Percentiles rank a stretch among this genome's conserved stretches.
phyloP scores from a whole-genome alignment of 2,797 vertebrate species.

The Margarornis squamiger region DNA sequence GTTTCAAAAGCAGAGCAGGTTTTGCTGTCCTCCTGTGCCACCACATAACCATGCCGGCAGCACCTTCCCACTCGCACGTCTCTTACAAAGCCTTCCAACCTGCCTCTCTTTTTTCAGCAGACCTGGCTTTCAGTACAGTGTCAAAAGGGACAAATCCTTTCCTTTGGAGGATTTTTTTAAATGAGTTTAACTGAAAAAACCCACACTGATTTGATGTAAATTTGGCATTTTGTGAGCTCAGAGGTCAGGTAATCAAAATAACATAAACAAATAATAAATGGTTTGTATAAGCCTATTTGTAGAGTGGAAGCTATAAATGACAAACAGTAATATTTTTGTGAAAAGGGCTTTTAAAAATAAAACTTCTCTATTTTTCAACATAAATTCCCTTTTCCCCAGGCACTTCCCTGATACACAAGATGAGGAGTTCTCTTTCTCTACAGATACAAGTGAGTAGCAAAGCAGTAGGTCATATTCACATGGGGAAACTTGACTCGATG shows the following conservation, averaged over 20 bases:
- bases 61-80: rapidly evolving
- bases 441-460: neutral
- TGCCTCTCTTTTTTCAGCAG: neutral
- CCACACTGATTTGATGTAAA: neutral
- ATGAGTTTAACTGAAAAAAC: neutral
- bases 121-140: neutral
- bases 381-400: neutral
- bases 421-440: neutral
- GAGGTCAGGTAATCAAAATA: neutral
- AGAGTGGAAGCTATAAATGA: neutral
- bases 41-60: neutral
- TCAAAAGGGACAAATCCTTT: neutral
- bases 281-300: neutral
- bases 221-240: neutral
- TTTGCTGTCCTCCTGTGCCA: neutral
- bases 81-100: neutral
- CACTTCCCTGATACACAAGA: neutral
- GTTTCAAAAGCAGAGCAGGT: constrained; percentile 29
- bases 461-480: neutral
- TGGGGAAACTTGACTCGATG: neutral
- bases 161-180: neutral
- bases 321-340: neutral
- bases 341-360: neutral
- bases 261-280: neutral
- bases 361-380: neutral